phyloP scores from a whole-genome alignment of 1,140 invertebrate species.

The Ephestia elutella region DNA sequence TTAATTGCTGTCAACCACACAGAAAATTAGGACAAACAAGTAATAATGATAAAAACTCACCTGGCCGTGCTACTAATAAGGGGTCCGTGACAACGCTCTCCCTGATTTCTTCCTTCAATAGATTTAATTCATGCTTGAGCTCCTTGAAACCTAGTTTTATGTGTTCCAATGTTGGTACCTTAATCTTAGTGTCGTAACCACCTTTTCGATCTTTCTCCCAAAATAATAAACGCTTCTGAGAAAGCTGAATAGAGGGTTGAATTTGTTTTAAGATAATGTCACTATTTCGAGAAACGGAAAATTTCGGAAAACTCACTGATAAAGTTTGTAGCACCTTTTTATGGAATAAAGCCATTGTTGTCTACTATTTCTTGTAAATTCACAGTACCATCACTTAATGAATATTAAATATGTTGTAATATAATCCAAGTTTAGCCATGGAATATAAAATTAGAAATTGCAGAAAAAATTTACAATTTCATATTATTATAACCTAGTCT shows the following conservation, averaged over 20 bases:
- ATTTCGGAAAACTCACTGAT: conserved; percentile 9
- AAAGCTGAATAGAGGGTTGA: conserved; percentile 4
- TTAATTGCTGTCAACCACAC: too few relatives aligned
- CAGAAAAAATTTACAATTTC: too few relatives aligned
- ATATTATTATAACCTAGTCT: too few relatives aligned
- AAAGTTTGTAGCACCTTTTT: background rate
- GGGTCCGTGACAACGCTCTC: conserved; percentile 79
- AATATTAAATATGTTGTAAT: background rate
- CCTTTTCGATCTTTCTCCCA: conserved; percentile 79
- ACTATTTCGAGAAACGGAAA: conserved; percentile 11
- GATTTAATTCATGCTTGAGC: conserved; percentile 78
- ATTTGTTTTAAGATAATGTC: conserved; percentile 6
- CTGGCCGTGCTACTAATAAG: conserved; percentile 72
- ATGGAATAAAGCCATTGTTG: conserved; percentile 12
- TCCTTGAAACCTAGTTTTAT: conserved; percentile 78
- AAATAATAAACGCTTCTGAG: conserved; percentile 58
- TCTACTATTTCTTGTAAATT: background rate
- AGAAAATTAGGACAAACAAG: background rate
- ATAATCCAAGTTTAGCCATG: background rate
- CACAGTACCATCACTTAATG: conserved; percentile 1
- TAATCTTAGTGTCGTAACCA: conserved; percentile 74
- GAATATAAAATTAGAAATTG: background rate
- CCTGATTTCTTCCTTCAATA: conserved; percentile 81
- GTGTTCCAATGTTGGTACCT: conserved; percentile 67
- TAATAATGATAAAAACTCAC: conserved; percentile 47